Evolutionary conservation across 2,888 invertebrate species (phyloP).

Genomic region (Agrochola circellaris): DNA sequence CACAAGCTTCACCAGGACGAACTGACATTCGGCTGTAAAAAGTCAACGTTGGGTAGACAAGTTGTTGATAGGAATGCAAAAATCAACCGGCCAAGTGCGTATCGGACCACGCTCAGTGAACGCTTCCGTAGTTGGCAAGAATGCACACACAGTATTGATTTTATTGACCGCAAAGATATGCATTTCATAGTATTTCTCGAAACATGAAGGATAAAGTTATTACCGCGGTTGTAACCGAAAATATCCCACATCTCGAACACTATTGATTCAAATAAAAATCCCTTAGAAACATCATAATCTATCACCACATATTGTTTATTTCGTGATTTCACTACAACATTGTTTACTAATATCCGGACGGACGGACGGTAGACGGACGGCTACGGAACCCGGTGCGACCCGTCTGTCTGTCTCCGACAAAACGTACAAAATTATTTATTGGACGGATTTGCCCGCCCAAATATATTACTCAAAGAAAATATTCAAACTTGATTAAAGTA

Average conservation of each 20-base stretch:
- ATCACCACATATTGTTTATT: no score
- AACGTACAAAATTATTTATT: not conserved
- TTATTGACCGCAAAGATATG: not conserved
- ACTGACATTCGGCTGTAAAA: constrained; percentile 76
- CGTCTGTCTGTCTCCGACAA: not conserved
- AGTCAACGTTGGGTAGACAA: not conserved
- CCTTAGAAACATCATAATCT: not conserved
- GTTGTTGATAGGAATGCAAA: not conserved
- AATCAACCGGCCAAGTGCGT: not conserved
- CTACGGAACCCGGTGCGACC: no score
- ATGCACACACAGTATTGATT: not conserved
- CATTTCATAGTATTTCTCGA: not conserved
- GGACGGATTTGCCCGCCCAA: not conserved
- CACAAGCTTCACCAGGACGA: constrained; percentile 79
- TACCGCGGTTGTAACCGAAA: not conserved
- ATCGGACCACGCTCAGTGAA: not conserved
- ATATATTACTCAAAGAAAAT: not conserved
- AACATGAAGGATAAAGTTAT: not conserved
- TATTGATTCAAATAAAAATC: not conserved
- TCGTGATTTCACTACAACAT: not conserved
- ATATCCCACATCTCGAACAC: not conserved
- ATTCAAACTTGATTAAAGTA: not conserved
- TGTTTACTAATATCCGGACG: not conserved
- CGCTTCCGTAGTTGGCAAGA: not conserved
- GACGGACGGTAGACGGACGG: no score